phyloP scores from a whole-genome alignment of 2,888 invertebrate genomes.

The Drosophila ustulata region DNA sequence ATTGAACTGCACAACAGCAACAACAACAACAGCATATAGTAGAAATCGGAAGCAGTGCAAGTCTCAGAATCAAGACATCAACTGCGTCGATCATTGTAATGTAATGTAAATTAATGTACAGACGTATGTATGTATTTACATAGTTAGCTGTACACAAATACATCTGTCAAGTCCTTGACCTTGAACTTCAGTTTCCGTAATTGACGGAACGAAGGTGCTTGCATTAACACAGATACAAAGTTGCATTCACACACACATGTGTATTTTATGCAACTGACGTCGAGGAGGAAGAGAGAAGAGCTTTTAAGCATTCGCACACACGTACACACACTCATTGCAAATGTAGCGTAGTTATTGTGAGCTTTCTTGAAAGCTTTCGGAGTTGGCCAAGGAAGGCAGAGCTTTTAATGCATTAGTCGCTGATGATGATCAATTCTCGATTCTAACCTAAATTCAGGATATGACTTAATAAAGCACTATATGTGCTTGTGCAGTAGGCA shows the following conservation, averaged over 20 bases:
- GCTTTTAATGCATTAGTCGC: background rate
- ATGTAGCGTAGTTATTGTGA: background rate
- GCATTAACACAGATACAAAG: conserved; percentile 15
- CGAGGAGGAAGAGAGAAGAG: background rate
- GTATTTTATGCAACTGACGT: background rate
- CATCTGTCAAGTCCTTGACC: conserved; percentile 61
- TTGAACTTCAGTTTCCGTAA: conserved; percentile 68
- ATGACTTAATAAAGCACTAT: background rate
- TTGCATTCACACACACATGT: background rate
- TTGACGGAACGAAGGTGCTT: conserved; percentile 46
- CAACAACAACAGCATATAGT: conserved; percentile 3
- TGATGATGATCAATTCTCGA: conserved; percentile 2
- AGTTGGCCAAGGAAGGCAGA: conserved; percentile 17
- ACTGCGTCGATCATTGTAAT: conserved; percentile 34
- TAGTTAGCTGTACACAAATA: conserved; percentile 11
- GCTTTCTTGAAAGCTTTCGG: conserved; percentile 29
- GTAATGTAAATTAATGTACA: conserved; percentile 15
- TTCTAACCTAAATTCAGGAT: background rate
- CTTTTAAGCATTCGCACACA: conserved; percentile 4
- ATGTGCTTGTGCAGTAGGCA: too few relatives aligned
- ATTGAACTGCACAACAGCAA: conserved; percentile 51
- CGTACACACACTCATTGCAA: background rate
- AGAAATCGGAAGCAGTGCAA: conserved; percentile 23
- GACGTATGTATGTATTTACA: conserved; percentile 2
- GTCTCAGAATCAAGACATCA: conserved; percentile 2